A percentile compares a stretch with the other conserved stretches of the same genome.
Conservation (phyloP, 2,888 invertebrate genomes). For the Cryptophagus acutangulus region DNA sequence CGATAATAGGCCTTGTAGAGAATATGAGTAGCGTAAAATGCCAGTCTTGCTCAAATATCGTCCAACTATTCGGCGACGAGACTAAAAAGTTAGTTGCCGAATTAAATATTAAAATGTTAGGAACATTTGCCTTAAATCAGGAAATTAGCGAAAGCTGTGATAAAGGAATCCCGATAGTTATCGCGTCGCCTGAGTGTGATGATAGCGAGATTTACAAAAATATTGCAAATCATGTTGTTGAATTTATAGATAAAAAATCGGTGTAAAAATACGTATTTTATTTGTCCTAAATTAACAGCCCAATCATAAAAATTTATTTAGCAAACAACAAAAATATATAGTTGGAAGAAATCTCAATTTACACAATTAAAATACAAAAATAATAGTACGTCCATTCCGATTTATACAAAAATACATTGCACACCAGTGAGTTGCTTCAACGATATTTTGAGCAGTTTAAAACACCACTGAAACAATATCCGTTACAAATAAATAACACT, state of each 20-base stretch:
- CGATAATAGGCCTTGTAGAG: constrained; percentile 82
- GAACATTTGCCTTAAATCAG: constrained; percentile 69
- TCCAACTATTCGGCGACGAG: constrained; percentile 68
- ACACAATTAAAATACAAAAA: too few relatives aligned
- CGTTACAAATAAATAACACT: too few relatives aligned
- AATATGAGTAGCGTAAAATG: constrained; percentile 85
- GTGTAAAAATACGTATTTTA: constrained; percentile 29
- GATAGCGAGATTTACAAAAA: constrained; percentile 30
- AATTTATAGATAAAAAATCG: constrained; percentile 28
- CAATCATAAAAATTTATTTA: constrained; percentile 22
- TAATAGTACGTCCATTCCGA: too few relatives aligned
- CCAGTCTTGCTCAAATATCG: constrained; percentile 67
- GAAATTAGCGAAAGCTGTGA: constrained; percentile 66
- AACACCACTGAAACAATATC: too few relatives aligned
- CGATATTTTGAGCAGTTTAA: too few relatives aligned
- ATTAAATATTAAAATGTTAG: constrained; percentile 62
- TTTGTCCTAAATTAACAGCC: constrained; percentile 31
- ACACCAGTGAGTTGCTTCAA: too few relatives aligned
- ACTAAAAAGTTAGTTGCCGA: constrained; percentile 59
- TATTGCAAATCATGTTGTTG: constrained; percentile 32
- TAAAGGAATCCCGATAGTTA: constrained; percentile 68
- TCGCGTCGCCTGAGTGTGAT: constrained; percentile 55
- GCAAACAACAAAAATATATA: constrained; percentile 19
- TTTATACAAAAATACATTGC: too few relatives aligned
- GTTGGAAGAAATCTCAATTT: too few relatives aligned